Conservation (phyloP, 1,140 invertebrate genomes). For the Eubasilissa regina region DNA sequence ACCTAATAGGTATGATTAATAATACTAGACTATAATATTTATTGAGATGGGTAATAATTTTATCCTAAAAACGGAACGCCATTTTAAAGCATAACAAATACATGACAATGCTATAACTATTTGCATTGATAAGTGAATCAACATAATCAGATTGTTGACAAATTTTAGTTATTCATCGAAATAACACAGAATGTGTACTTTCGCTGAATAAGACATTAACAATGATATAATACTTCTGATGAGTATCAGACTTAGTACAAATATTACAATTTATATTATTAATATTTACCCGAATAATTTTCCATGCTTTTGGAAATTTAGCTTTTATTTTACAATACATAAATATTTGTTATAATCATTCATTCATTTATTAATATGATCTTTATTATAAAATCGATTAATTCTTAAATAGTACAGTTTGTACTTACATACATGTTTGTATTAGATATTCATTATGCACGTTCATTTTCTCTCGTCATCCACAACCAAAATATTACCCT, state of each 20-base stretch:
- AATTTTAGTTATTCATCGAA: constrained; percentile 10
- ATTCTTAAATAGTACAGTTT: too few species aligned
- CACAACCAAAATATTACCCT: too few species aligned
- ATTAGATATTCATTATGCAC: too few species aligned
- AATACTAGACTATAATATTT: constrained; percentile 43
- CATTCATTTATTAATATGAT: not conserved
- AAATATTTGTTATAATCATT: not conserved
- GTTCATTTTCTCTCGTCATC: too few species aligned
- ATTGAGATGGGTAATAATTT: constrained; percentile 22
- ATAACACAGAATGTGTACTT: not conserved
- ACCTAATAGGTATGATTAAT: constrained; percentile 55
- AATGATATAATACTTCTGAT: constrained; percentile 12
- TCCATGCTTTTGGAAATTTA: constrained; percentile 36
- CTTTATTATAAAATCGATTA: too few species aligned
- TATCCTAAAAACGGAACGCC: constrained; percentile 4
- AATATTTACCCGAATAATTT: constrained; percentile 29
- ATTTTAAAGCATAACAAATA: constrained; percentile 11
- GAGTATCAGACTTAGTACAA: constrained; percentile 6
- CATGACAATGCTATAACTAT: not conserved
- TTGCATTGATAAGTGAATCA: constrained; percentile 21
- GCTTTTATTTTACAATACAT: constrained; percentile 34
- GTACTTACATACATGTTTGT: too few species aligned
- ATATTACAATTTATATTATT: constrained; percentile 5
- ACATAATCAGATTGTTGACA: not conserved
- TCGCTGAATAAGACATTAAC: too few species aligned